Evolutionary conservation across 1,140 invertebrate species (phyloP), one percentile per base, ranked within the genome.

Genomic region (Magallana ariakensis): DNA sequence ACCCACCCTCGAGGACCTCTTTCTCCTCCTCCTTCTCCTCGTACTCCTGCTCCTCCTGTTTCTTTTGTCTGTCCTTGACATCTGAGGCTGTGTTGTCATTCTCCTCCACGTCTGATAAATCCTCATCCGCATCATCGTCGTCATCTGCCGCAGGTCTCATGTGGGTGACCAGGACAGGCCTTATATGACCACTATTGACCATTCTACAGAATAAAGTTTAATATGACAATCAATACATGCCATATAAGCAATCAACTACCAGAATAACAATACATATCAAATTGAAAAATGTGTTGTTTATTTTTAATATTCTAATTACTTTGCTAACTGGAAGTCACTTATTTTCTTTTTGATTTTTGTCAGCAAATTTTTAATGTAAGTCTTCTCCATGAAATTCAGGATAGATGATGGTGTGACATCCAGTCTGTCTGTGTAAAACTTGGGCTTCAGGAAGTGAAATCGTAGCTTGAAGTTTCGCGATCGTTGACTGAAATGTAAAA

Each of bases 21-120:
- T 93, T 92, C 11, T 92, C 88, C 60, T 93, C 91, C 26, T 97
- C 97, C 22, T 96, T 96, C 75, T 97, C 97, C 85, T 97, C 97
- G 0, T 96, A 96, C 92, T 98, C 97, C 90, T 98, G 97, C 62
- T 97, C 97, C 66, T 96, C 96, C 84, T 96, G 96, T 89, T 96
- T 96, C 60, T 96, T 94, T 87, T 96, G 96, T 88, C 96, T 95
- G 62, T 91, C 92, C 89, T 93, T 66, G 94, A 94, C 89, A n/a
- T 91, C 91, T 95, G 95, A 1, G 94, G 95, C 91, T 96, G 96
- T 8, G 94, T 94, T 46, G 95, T 95, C 92, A 85, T 93, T 89
- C n/a, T 90, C 95, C 90, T 96, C 95, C 86, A 96, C 95, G 54
- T 92, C 93, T 16, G 92, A 91, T 87, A 94, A 92, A 6, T 94